A percentile compares a stretch with the other conserved stretches of the same genome.
phyloP scores from a whole-genome alignment of 2,113 vertebrate genomes.

The Eurystomus gularis region DNA sequence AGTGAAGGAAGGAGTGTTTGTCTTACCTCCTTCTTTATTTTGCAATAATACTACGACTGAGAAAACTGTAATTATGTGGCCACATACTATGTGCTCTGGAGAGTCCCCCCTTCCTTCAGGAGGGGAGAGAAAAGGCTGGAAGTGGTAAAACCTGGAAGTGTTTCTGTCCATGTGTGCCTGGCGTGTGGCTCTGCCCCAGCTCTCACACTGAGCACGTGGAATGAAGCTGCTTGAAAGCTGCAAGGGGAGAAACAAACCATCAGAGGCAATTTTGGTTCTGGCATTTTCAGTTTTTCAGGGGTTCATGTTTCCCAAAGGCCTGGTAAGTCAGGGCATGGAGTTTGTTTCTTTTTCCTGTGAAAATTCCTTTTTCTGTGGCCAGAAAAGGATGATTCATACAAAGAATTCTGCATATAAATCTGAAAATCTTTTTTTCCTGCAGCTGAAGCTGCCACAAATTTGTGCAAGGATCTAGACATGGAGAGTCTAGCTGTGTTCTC shows the following conservation, averaged over 20 bases:
- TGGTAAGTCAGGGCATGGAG: background rate
- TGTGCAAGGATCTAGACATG: background rate
- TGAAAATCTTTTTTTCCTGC: background rate
- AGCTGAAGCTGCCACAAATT: background rate
- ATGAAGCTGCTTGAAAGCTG: background rate
- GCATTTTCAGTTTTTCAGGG: background rate
- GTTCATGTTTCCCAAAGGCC: background rate
- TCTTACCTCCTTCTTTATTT: background rate
- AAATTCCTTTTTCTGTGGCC: background rate
- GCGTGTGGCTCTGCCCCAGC: background rate
- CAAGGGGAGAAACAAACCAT: background rate
- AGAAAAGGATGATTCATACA: background rate
- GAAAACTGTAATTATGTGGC: background rate
- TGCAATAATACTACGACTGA: too few relatives aligned
- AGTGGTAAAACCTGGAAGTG: background rate
- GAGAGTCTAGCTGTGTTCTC: background rate
- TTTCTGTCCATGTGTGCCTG: background rate
- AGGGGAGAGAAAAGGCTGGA: background rate
- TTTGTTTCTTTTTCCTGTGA: background rate
- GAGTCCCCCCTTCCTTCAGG: background rate
- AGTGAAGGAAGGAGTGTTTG: background rate
- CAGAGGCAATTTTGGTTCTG: background rate
- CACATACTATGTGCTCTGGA: too few relatives aligned
- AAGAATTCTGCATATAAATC: background rate
- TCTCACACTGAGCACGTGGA: accelerated